Percentiles rank a stretch among this genome's conserved stretches.
phyloP scores from a whole-genome alignment of 1,140 invertebrate species.

The Lepidurus packardi region DNA sequence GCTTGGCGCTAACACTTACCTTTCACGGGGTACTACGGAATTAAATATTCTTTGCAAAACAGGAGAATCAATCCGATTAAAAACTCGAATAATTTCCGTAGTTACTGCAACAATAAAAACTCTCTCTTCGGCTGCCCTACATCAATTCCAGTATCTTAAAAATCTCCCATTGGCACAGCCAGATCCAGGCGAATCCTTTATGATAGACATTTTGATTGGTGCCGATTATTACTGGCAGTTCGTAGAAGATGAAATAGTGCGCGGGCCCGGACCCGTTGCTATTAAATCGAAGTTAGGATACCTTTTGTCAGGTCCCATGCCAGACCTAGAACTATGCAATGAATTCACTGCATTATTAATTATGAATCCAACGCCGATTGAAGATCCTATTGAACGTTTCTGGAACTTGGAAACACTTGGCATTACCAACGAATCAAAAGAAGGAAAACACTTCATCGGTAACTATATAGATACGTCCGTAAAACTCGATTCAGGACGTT shows the following conservation, averaged over 20 bases:
- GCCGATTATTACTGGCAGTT: conserved; percentile 28
- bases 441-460: no score
- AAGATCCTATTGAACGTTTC: not conserved
- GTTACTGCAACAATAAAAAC: no score
- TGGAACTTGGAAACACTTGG: conserved; percentile 16
- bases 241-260: conserved; percentile 11
- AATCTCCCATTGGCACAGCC: conserved; percentile 20
- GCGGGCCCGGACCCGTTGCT: conserved; percentile 22
- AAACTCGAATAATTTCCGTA: no score
- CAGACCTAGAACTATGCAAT: not conserved
- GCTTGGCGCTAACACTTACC: no score
- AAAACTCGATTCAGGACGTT: conserved; percentile 19
- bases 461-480: not conserved
- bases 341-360: not conserved
- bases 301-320: conserved; percentile 16
- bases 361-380: not conserved
- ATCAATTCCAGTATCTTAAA: not conserved
- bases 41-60: no score
- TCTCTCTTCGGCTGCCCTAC: no score
- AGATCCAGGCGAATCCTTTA: not conserved
- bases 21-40: no score
- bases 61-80: no score
- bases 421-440: not conserved
- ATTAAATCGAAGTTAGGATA: conserved; percentile 22
- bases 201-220: conserved; percentile 27